Conservation (phyloP, 2,797 vertebrate genomes). For the Chelon labrosus region DNA sequence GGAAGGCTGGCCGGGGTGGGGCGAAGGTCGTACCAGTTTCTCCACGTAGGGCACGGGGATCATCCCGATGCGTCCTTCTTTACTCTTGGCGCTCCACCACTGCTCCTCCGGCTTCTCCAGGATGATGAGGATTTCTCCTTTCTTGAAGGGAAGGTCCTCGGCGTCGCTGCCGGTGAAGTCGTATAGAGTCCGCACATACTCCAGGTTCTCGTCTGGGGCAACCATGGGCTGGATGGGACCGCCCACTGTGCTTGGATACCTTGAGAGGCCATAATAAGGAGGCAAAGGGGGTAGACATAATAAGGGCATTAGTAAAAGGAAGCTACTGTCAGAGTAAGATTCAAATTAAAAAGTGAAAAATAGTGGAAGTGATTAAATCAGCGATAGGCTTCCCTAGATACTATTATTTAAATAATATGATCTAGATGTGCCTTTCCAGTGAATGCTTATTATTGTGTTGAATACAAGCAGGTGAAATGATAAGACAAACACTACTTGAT, state of each 20-base stretch:
- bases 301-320: not conserved
- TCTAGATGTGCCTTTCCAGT: not conserved
- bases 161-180: constrained; percentile 97
- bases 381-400: not conserved
- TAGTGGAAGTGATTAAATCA: not conserved
- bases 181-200: constrained; percentile 98
- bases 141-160: constrained; percentile 98
- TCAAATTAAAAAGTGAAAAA: no score
- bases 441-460: not conserved
- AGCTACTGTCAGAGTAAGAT: not conserved
- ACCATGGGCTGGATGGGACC: constrained; percentile 85
- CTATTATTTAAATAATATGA: not conserved
- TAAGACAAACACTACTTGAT: not conserved
- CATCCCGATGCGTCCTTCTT: constrained; percentile 96
- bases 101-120: constrained; percentile 99
- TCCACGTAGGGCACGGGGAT: constrained; percentile 99
- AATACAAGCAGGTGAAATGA: not conserved
- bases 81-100: constrained; percentile 99
- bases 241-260: constrained; percentile 90
- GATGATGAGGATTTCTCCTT: constrained; percentile 94
- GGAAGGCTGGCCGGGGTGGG: constrained; percentile 75
- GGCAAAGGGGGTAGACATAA: not conserved
- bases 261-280: constrained; percentile 55
- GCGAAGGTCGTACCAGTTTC: constrained; percentile 91
- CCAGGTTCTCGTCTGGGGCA: constrained; percentile 89